A percentile compares a stretch with the other conserved stretches of the same genome.
These are phyloP conservation scores for Nomada flava DNA, from an alignment of 2,888 invertebrate genomes.

Conservation along the genomic window DNA sequence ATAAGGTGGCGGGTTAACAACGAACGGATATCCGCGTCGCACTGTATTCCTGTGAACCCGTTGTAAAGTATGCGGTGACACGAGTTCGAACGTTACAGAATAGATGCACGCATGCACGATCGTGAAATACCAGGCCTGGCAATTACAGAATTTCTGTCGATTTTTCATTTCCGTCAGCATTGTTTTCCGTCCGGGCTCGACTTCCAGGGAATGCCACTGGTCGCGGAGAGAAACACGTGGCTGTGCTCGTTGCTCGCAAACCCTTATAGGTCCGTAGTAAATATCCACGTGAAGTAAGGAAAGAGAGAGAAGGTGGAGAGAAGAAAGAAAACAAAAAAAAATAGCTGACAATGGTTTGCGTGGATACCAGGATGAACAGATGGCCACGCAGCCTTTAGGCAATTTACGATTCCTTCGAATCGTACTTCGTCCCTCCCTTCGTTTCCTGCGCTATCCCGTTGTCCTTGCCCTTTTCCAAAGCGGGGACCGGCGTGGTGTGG, in stretches of 20 bases:
- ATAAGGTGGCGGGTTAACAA: conserved; percentile 39
- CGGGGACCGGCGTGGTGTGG: conserved; percentile 12
- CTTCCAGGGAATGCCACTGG: conserved; percentile 43
- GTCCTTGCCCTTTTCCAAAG: conserved; percentile 38
- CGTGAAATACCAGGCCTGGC: conserved; percentile 57
- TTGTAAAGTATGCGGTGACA: conserved; percentile 62
- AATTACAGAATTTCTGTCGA: conserved; percentile 65
- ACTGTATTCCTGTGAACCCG: conserved; percentile 30
- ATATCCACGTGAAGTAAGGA: conserved; percentile 36
- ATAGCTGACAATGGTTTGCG: conserved; percentile 69
- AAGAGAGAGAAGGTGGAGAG: neutral
- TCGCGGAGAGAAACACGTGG: conserved; percentile 48
- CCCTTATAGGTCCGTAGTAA: conserved; percentile 67
- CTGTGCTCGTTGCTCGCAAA: conserved; percentile 30
- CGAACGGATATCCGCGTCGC: conserved; percentile 31
- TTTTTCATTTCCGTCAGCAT: conserved; percentile 52
- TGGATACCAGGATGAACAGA: conserved; percentile 67
- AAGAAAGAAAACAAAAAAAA: conserved; percentile 36
- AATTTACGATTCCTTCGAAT: conserved; percentile 73
- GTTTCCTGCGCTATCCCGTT: conserved; percentile 27
- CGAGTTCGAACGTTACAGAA: conserved; percentile 48
- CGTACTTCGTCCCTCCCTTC: conserved; percentile 45
- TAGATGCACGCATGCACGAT: conserved; percentile 36
- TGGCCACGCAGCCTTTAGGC: conserved; percentile 69
- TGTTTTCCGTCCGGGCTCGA: conserved; percentile 46